phyloP scores from a whole-genome alignment of 1,140 invertebrate species.

The Diorhabda carinulata region DNA sequence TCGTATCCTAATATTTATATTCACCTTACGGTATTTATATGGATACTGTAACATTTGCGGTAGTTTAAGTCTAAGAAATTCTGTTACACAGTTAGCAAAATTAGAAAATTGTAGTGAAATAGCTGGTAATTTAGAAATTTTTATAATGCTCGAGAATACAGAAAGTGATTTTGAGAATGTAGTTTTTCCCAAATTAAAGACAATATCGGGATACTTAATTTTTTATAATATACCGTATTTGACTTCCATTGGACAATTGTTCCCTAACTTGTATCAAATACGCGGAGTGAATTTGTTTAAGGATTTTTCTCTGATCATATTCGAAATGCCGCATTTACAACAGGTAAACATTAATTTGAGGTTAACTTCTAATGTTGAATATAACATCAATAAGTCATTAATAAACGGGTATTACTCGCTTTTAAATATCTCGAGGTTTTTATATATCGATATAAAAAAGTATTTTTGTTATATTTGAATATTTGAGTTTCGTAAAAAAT shows the following conservation, averaged over 20 bases:
- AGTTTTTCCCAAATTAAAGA: background rate
- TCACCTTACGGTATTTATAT: background rate
- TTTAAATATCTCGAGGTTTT: too few relatives aligned
- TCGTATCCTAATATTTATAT: background rate
- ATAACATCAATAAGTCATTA: too few relatives aligned
- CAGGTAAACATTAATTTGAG: background rate
- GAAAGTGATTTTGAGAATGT: background rate
- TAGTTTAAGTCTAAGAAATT: background rate
- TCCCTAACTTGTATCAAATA: background rate
- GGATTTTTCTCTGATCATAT: background rate
- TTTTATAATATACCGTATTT: background rate
- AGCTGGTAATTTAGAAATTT: background rate
- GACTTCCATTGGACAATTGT: background rate
- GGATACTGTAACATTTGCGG: background rate
- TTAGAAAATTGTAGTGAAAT: background rate
- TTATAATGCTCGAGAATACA: background rate
- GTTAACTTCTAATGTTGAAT: too few relatives aligned
- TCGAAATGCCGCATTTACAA: background rate
- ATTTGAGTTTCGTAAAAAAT: too few relatives aligned
- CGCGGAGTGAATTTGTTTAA: background rate
- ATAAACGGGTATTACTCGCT: too few relatives aligned
- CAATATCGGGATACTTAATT: background rate
- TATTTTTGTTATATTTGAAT: too few relatives aligned
- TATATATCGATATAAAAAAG: too few relatives aligned
- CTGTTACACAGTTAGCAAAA: background rate